These are phyloP conservation scores for Oenanthe melanoleuca DNA, from an alignment of 2,113 vertebrate species.

Conservation along the genomic window DNA sequence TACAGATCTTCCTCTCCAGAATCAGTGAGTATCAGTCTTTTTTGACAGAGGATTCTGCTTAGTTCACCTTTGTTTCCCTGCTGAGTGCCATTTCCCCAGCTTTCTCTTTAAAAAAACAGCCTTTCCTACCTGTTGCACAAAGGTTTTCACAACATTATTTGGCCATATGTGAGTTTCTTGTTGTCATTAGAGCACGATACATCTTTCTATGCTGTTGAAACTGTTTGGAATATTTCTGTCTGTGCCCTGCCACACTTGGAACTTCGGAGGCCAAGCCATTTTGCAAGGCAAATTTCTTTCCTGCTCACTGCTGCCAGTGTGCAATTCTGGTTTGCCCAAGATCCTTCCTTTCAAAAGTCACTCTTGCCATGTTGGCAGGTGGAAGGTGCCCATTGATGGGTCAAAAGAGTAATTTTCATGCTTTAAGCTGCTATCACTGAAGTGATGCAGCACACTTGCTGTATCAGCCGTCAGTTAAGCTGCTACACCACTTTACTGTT, in stretches of 20 bases:
- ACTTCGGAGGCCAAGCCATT: not conserved
- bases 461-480: not conserved
- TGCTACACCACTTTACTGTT: not conserved
- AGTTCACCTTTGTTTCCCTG: not conserved
- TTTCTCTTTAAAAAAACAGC: not conserved
- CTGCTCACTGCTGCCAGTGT: not conserved
- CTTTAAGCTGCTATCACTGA: not conserved
- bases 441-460: not conserved
- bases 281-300: not conserved
- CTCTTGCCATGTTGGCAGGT: not conserved
- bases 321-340: not conserved
- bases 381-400: not conserved
- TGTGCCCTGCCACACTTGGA: not conserved
- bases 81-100: not conserved
- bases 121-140: not conserved
- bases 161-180: not conserved
- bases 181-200: rapidly evolving
- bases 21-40: not conserved
- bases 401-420: not conserved
- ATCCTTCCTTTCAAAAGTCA: not conserved
- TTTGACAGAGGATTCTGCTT: not conserved
- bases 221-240: not conserved
- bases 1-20: not conserved
- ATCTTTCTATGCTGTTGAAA: not conserved
- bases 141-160: not conserved